Percentiles rank a stretch among this genome's conserved stretches.
phyloP scores from a whole-genome alignment of 2,113 vertebrate species.

The Ancistrus triradiatus region DNA sequence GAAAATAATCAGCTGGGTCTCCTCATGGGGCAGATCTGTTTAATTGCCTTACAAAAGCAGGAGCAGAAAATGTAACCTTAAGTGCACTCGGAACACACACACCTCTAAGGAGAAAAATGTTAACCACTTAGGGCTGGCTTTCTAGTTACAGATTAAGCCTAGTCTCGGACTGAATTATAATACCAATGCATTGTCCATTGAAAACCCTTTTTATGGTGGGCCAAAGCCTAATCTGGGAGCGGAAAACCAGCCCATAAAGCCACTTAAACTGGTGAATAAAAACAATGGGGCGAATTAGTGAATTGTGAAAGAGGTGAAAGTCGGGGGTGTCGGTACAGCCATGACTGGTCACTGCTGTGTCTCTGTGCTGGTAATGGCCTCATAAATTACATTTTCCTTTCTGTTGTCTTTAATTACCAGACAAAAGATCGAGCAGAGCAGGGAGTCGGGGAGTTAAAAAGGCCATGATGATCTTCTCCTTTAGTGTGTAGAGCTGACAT shows the following conservation, averaged over 20 bases:
- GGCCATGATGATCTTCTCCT: constrained; percentile 59
- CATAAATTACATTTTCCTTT: constrained; percentile 54
- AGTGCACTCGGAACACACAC: neutral
- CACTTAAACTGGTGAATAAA: constrained; percentile 27
- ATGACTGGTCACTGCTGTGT: constrained; percentile 40
- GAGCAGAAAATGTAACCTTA: neutral
- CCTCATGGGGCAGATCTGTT: neutral
- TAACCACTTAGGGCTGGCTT: neutral
- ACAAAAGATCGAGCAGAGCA: constrained; percentile 49
- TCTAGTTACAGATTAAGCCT: constrained; percentile 26
- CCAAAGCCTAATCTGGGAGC: constrained; percentile 8
- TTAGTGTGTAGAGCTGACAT: constrained; percentile 67
- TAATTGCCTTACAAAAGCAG: neutral
- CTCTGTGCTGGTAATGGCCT: constrained; percentile 54
- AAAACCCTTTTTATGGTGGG: constrained; percentile 2
- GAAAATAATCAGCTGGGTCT: too few species aligned
- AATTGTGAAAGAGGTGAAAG: constrained; percentile 34
- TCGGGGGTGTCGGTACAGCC: constrained; percentile 1
- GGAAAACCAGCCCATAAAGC: constrained; percentile 12
- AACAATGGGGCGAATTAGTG: constrained; percentile 32
- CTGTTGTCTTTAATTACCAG: constrained; percentile 57
- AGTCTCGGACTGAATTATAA: constrained; percentile 8
- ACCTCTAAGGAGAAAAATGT: neutral
- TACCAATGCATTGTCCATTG: constrained; percentile 12
- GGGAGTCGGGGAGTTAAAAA: constrained; percentile 52